Base-by-base conservation (phyloP, 1,140 invertebrate genomes). In the Drosophila arawakana region DNA sequence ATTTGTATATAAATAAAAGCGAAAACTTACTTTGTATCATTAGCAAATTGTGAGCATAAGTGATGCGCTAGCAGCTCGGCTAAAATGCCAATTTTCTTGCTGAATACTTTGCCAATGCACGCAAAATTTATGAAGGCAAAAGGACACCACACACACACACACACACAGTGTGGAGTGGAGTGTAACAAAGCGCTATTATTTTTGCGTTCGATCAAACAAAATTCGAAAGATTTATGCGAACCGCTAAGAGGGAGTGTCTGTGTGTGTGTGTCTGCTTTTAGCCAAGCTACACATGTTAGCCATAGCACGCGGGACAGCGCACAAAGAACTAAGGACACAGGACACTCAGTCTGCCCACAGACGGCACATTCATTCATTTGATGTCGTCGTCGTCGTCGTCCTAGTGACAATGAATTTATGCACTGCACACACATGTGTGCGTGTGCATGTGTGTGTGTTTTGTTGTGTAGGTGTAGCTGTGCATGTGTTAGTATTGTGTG, bases 151-250 rank as follows among this genome's bases (percentile, higher is more conserved):
- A 58, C n/a, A 39, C 15, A 57, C 46, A 61, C 49, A 39, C 11
- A 44, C 39, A 46, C 47, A 59, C 25, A 35, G 15, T 15, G 15
- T 15, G 15, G 57, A 52, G 68, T 72, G 54, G 43, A 76, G 65
- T 65, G 63, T 80, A 81, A 85, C 82, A 86, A 79, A 76, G 83
- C 79, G 82, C 83, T 76, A 88, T 85, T 85, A 85, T 79, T 85
- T 85, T 85, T 85, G 83, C 83, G 76, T 85, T 85, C 83, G 82
- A 85, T 85, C 82, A 85, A 88, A 88, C 83, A 85, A 88, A 85
- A 85, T 76, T 85, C 65, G 61, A 69, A 70, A 85, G 82, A 85
- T 82, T 85, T 85, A 85, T 85, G 83, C 65, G 72, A 72, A 47
- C 59, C 60, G 15, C 67, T 76, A 37, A 41, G 41, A 4, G 43